A percentile compares a stretch with the other conserved stretches of the same genome.
Evolutionary conservation across 2,888 invertebrate genomes (phyloP).

Genomic region (Macaria notata): DNA sequence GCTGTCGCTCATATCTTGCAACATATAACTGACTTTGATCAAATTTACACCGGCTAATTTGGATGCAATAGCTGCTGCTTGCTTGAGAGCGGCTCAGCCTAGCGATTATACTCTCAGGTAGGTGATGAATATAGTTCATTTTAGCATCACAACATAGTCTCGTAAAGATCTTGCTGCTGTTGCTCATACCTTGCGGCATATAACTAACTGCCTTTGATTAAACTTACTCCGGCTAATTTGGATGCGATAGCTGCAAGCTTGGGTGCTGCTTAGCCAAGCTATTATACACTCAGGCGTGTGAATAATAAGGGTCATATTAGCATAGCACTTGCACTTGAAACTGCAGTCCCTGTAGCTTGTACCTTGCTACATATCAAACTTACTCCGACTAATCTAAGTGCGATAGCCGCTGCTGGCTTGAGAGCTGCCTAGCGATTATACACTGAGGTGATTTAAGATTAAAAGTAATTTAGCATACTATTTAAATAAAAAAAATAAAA

Average conservation of each 20-base stretch:
- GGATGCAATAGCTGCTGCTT: conserved; percentile 95
- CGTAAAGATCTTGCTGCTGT: conserved; percentile 82
- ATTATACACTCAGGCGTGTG: conserved; percentile 59
- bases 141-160: too few relatives aligned
- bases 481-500: too few relatives aligned
- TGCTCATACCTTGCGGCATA: conserved; percentile 93
- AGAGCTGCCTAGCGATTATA: too few relatives aligned
- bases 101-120: conserved; percentile 67
- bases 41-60: conserved; percentile 93
- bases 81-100: conserved; percentile 88
- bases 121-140: not conserved
- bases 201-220: conserved; percentile 93
- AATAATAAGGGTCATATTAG: too few relatives aligned
- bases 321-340: too few relatives aligned
- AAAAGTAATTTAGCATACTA: too few relatives aligned
- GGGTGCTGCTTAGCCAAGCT: conserved; percentile 84
- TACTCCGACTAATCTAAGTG: too few relatives aligned
- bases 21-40: conserved; percentile 93
- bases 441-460: too few relatives aligned
- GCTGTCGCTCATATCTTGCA: conserved; percentile 95
- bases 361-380: too few relatives aligned
- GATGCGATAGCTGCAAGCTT: conserved; percentile 95
- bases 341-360: too few relatives aligned
- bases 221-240: conserved; percentile 93
- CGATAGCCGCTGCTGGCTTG: too few relatives aligned